Base-by-base conservation (phyloP, 1,140 invertebrate genomes). In the Hycleus phaleratus region DNA sequence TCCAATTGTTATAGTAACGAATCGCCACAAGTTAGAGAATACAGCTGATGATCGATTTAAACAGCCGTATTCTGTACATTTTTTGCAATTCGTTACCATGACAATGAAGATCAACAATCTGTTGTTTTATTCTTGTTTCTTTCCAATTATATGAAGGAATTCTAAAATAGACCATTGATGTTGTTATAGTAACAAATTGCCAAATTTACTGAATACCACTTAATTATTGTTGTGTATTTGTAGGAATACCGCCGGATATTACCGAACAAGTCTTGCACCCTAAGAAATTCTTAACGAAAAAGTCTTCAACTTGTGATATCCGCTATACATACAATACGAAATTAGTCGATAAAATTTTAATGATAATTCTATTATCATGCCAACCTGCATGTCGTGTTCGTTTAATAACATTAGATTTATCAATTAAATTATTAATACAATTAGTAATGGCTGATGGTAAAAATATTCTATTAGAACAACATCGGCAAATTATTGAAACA, bases 341-440 rank as follows among this genome's bases (percentile, higher is more conserved):
- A 26, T 73, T 95, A 43, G 84, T 92, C 46, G 89, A 93, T 64
- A 84, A 83, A 73, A 75, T 94, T 26, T 82, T 94, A 52, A 78
- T 84, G 45, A 91, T 94, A 46, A 85, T 94, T 45, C 81, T 82
- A 42, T 77, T 86, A 18, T 88, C 88, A 61, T 93, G 90, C 74
- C 91, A 93, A 77, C 82, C 84, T 83, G 84, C 83, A 48, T 82
- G 81, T 67, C 88, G 89, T 78, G 88, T 98, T 7, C 83, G 96
- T 11, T 78, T 98, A 9, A 88, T 97, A 2, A 98, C 95, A 0
- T 78, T 97, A 49, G 94, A 98, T 74, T 78, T 98, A 66, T 83
- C 86, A 38, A 82, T 93, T 54, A 83, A 89, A 52, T 73, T 98
- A 24, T 71, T 98, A 10, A 79, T 81, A 52, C 75, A 66, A 66